Evolutionary conservation across 2,888 invertebrate species (phyloP).

Genomic region (Steinernema carpocapsae): DNA sequence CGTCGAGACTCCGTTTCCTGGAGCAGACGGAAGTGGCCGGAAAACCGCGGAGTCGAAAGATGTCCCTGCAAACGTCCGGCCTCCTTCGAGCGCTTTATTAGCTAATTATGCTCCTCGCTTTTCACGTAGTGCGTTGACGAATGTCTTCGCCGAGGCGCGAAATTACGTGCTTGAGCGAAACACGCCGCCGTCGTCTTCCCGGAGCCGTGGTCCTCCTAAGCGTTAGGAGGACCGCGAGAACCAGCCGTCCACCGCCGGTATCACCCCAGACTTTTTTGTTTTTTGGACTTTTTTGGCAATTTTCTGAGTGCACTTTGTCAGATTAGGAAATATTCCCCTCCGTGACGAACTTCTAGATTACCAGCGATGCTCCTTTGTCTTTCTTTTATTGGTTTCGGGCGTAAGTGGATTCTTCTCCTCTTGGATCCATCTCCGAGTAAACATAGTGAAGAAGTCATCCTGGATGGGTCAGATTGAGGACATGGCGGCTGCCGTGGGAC

Average conservation of each 20-base stretch:
- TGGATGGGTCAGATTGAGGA: slow-evolving; percentile 25
- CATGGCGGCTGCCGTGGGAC: slow-evolving; percentile 14
- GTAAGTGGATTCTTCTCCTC: not conserved
- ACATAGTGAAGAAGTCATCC: not conserved
- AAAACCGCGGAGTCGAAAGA: not conserved
- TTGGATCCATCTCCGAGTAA: not conserved
- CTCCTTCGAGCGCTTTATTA: slow-evolving; percentile 17
- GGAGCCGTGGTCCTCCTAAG: not conserved
- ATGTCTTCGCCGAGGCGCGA: slow-evolving; percentile 15
- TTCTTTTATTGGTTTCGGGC: slow-evolving; percentile 1
- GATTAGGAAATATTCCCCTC: not conserved
- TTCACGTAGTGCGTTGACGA: slow-evolving; percentile 30
- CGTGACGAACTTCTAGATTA: not conserved
- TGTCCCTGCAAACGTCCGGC: not conserved
- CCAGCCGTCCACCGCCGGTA: not conserved
- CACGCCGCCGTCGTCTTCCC: not conserved
- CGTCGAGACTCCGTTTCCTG: slow-evolving; percentile 26
- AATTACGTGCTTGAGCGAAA: slow-evolving; percentile 22
- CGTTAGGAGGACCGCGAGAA: not conserved
- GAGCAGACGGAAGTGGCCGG: slow-evolving; percentile 5
- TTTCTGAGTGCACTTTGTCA: not conserved
- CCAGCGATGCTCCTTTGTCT: not conserved
- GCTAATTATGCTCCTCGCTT: slow-evolving; percentile 25
- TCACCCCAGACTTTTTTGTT: not conserved
- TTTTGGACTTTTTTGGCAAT: not conserved